phyloP scores from a whole-genome alignment of 2,888 invertebrate genomes.

The Leptarthrus brevirostris region DNA sequence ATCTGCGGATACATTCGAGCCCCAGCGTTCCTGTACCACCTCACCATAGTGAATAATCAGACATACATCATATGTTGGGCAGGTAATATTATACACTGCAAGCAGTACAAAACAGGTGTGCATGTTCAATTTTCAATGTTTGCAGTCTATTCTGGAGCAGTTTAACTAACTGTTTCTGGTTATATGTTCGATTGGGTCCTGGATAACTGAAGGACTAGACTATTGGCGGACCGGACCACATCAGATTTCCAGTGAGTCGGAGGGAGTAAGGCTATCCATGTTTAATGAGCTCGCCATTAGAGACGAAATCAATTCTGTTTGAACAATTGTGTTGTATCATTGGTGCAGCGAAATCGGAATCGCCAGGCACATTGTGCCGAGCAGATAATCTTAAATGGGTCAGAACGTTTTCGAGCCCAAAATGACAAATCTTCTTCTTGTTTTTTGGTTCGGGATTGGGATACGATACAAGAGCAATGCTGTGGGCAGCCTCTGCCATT shows the following conservation, averaged over 20 bases:
- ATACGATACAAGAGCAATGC: no score
- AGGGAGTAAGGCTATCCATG: neutral
- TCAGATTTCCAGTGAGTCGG: neutral
- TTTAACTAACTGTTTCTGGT: slow-evolving; percentile 30
- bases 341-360: slow-evolving; percentile 2
- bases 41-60: slow-evolving; percentile 38
- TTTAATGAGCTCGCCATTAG: slow-evolving; percentile 1
- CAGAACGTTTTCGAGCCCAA: neutral
- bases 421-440: slow-evolving; percentile 27
- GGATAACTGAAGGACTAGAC: no score
- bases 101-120: slow-evolving; percentile 30
- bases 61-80: neutral
- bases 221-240: no score
- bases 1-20: slow-evolving; percentile 2
- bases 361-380: neutral
- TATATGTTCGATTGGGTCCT: slow-evolving; percentile 16
- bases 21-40: neutral
- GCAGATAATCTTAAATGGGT: slow-evolving; percentile 8
- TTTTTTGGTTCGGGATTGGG: no score
- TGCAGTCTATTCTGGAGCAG: slow-evolving; percentile 14
- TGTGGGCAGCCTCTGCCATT: no score
- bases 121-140: slow-evolving; percentile 41
- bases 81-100: slow-evolving; percentile 6
- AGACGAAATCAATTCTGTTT: slow-evolving; percentile 42
- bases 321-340: slow-evolving; percentile 29